Base-by-base conservation (phyloP, 2,888 invertebrate genomes). In the Cheilosia vernalis region DNA sequence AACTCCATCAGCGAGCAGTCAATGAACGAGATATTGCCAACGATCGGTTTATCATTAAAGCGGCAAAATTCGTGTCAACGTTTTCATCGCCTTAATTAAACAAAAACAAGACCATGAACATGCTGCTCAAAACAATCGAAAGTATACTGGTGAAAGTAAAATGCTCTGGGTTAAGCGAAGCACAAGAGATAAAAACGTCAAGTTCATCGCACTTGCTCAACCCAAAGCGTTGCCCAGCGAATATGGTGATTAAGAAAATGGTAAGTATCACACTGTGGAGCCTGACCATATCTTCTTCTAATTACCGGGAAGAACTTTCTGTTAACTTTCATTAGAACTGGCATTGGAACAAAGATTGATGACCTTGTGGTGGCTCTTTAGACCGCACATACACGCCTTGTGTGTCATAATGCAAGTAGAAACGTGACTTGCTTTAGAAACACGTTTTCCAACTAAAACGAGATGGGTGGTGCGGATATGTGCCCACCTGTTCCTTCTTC, bases 261-360 rank as follows among this genome's bases (percentile, higher is more conserved):
- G 17, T 44, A 49, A 33, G 33, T 33, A 33, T 33, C 33, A 33
- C 33, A 10, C 3, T 10, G 10, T 3, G 33, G 6, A n/a, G 7
- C 33, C 10, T 33, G 10, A 10, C 33, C 33, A 10, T 33, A 33
- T 33, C 33, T 10, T 19, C 13, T 24, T 21, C 51, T 10, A 21
- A 51, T 24, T 10, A 21, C 24, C 24, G 27, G 19, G 10, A 21
- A 13, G 21, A 19, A 24, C 5, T 51, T 4, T 49, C 2, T 49
- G 21, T 21, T 51, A 10, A 51, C 51, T 21, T 51, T 51, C 51
- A 51, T 51, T 51, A 21, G 13, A 24, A 24, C 4, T 19, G 51
- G 21, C 51, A 51, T 51, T 51, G 24, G 51, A 51, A 51, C 51
- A 51, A 51, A 51, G 51, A 51, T 51, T 9, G 24, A 51, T 51